Percentiles rank a stretch among this genome's conserved stretches.
Evolutionary conservation across 2,888 invertebrate genomes (phyloP).

Genomic region (Melieria crassipennis): DNA sequence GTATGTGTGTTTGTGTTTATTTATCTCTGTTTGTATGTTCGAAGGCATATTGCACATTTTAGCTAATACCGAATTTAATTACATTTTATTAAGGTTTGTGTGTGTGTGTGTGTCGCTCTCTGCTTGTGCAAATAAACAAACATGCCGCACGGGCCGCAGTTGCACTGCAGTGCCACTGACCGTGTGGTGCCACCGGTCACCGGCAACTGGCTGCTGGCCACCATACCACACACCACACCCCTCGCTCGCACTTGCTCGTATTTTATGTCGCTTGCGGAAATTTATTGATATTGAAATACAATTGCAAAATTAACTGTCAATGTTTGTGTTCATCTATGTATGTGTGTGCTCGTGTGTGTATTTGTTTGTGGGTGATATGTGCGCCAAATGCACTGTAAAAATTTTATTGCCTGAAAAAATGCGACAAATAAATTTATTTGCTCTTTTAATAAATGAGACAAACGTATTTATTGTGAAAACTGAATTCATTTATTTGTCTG

Average conservation of each 20-base stretch:
- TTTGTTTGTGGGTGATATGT: slow-evolving; percentile 13
- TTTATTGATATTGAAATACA: slow-evolving; percentile 64
- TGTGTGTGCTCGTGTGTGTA: background rate
- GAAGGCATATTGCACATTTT: slow-evolving; percentile 31
- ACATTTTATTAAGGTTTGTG: slow-evolving; percentile 55
- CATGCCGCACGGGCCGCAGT: background rate
- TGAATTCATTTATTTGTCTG: no score
- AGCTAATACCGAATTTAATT: slow-evolving; percentile 58
- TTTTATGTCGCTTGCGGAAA: slow-evolving; percentile 55
- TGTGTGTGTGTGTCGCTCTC: slow-evolving; percentile 44
- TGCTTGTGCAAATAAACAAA: slow-evolving; percentile 17
- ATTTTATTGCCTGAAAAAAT: background rate
- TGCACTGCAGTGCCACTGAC: background rate
- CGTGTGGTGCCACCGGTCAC: background rate
- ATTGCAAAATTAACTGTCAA: slow-evolving; percentile 64
- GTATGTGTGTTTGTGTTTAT: slow-evolving; percentile 25
- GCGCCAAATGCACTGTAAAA: background rate
- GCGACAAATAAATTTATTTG: no score
- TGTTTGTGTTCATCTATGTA: slow-evolving; percentile 43
- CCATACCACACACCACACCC: slow-evolving; percentile 12
- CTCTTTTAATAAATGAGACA: no score
- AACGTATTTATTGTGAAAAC: no score
- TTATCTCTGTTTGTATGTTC: slow-evolving; percentile 16
- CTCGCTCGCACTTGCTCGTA: slow-evolving; percentile 41
- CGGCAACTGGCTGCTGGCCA: no score